Evolutionary conservation across 2,113 vertebrate species (phyloP), one percentile per base, ranked within the genome.

Genomic region (Erythrolamprus reginae): DNA sequence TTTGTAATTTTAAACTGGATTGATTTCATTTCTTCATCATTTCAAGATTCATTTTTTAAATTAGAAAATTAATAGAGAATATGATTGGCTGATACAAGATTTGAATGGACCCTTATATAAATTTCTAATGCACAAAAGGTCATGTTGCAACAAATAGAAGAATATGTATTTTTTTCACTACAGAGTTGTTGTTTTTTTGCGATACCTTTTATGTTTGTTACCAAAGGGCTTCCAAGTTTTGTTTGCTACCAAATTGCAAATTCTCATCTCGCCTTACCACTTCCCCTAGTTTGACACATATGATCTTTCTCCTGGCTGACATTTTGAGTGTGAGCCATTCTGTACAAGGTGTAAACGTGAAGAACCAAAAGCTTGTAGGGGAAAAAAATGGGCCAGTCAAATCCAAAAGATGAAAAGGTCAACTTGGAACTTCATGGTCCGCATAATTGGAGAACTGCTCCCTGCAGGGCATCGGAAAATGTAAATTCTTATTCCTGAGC

Each of bases 401-500:
- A 95, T 93, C 88, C 86, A 38, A 51, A 96, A 94, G 95, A 94
- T 94, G 95, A 95, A 96, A 96, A 95, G 93, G 92, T 96, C 94
- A 96, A 88, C 89, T 6, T 92, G 85, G 89, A 93, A 83, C 88
- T 95, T 86, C 93, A 91, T 88, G 58, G 92, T 38, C 42, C 90
- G 53, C 82, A 15, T 92, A 85, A 90, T 92, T 92, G 86, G 86
- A 84, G 87, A 94, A n/a, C n/a, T 86, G 86, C 38, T 61, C 15
- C 38, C 82, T 23, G 13, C 84, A 77, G 92, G 88, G 92, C 33
- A 89, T 88, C 88, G 87, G 84, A 91, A 77, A 92, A 92, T 92
- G 87, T 77, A 93, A 90, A 91, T 91, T 89, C 90, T 93, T 88
- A 88, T 42, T 91, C 84, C 86, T 8, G 38, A 91, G 87, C 61